phyloP scores from a whole-genome alignment of 2,888 invertebrate species.

The Bembecia ichneumoniformis region DNA sequence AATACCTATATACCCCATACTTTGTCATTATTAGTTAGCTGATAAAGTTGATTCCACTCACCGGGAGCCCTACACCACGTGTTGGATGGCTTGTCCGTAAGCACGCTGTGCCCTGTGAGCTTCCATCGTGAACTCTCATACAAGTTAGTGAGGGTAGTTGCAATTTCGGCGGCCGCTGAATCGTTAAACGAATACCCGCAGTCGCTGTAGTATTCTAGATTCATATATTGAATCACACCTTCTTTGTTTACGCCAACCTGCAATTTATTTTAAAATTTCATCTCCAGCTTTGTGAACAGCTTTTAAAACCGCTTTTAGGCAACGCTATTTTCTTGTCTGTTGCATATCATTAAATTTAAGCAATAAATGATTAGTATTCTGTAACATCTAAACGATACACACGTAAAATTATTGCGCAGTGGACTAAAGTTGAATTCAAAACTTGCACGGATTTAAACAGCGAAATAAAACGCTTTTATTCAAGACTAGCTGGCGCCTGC shows the following conservation, averaged over 20 bases:
- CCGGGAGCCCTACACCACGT: slow-evolving; percentile 82
- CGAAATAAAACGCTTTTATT: too few species aligned
- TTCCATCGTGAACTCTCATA: slow-evolving; percentile 68
- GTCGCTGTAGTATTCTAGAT: slow-evolving; percentile 47
- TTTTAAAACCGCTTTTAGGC: neutral
- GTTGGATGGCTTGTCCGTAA: slow-evolving; percentile 77
- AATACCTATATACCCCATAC: too few species aligned
- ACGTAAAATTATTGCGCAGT: too few species aligned
- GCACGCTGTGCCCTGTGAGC: slow-evolving; percentile 59
- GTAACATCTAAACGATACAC: too few species aligned
- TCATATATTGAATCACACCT: slow-evolving; percentile 73
- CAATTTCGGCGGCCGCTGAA: slow-evolving; percentile 22
- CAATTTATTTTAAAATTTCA: slow-evolving; percentile 13
- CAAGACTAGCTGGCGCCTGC: too few species aligned
- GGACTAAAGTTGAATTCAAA: too few species aligned
- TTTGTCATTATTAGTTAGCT: too few species aligned
- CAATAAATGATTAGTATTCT: too few species aligned
- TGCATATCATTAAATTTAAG: too few species aligned
- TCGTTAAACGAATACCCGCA: slow-evolving; percentile 55
- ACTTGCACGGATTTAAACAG: too few species aligned
- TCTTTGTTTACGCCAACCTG: slow-evolving; percentile 69
- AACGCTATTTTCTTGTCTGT: too few species aligned
- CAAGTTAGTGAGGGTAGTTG: slow-evolving; percentile 41
- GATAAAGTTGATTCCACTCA: slow-evolving; percentile 34
- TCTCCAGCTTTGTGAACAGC: neutral